Percentiles rank a stretch among this genome's conserved stretches.
Conservation (phyloP, 1,140 invertebrate genomes). For the Sesamia nonagrioides region DNA sequence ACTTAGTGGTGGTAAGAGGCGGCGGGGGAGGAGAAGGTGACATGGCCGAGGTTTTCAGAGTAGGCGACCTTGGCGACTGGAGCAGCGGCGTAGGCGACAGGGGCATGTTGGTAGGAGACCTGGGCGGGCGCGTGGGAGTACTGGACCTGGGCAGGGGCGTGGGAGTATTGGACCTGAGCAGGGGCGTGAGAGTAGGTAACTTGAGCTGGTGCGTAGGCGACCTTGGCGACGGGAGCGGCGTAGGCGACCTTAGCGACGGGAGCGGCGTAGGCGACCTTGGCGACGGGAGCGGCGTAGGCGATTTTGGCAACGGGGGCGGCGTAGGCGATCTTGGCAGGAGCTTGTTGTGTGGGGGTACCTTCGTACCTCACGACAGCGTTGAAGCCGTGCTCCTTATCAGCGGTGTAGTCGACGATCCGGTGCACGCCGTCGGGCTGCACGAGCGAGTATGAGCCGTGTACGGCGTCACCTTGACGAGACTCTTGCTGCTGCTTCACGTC, state of each 20-base stretch:
- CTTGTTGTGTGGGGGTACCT: slow-evolving; percentile 51
- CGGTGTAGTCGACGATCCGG: slow-evolving; percentile 89
- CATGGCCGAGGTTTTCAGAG: slow-evolving; percentile 60
- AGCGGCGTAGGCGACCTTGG: slow-evolving; percentile 56
- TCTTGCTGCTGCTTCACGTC: slow-evolving; percentile 79
- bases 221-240: slow-evolving; percentile 61
- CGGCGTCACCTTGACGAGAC: slow-evolving; percentile 87
- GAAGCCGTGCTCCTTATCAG: slow-evolving; percentile 60
- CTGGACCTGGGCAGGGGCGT: slow-evolving; percentile 64
- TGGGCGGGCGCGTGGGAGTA: slow-evolving; percentile 70
- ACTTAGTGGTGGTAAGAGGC: slow-evolving; percentile 75
- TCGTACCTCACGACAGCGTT: slow-evolving; percentile 65
- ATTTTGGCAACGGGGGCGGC: slow-evolving; percentile 62
- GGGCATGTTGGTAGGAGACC: slow-evolving; percentile 67
- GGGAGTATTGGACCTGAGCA: slow-evolving; percentile 56
- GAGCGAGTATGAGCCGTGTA: slow-evolving; percentile 89
- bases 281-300: slow-evolving; percentile 62
- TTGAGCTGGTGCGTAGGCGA: slow-evolving; percentile 58
- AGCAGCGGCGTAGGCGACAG: slow-evolving; percentile 60
- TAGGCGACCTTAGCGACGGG: slow-evolving; percentile 60
- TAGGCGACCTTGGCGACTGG: slow-evolving; percentile 61
- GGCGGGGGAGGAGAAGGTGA: slow-evolving; percentile 71
- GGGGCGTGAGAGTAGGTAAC: slow-evolving; percentile 60
- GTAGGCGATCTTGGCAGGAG: slow-evolving; percentile 61
- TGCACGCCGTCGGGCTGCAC: slow-evolving; percentile 86